Percentiles rank a stretch among this genome's conserved stretches.
These are phyloP conservation scores for Xenopus laevis DNA, from an alignment of 2,113 vertebrate genomes.

Conservation along the genomic window DNA sequence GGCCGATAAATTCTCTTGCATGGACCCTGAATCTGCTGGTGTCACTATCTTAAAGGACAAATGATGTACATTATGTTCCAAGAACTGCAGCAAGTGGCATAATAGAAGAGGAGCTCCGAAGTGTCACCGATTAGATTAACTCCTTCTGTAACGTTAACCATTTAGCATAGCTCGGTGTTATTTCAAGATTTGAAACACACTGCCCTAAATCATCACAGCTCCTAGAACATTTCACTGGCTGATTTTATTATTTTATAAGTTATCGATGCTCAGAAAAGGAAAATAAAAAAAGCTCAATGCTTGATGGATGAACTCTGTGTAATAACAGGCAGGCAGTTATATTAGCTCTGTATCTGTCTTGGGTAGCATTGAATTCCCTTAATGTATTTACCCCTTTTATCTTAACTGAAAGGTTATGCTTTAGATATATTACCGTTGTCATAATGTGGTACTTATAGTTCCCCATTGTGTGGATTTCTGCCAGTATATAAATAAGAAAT, in stretches of 20 bases:
- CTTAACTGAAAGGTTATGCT: not conserved
- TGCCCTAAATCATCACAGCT: not conserved
- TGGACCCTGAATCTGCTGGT: conserved; percentile 7
- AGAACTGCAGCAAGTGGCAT: conserved; percentile 4
- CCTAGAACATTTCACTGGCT: too few species aligned
- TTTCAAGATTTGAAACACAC: not conserved
- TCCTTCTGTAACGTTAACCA: not conserved
- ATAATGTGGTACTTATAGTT: not conserved
- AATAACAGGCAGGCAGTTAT: not conserved
- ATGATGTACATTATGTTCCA: conserved; percentile 18
- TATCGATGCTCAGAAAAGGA: not conserved
- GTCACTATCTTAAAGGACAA: conserved; percentile 16
- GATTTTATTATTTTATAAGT: not conserved
- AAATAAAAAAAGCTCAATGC: not conserved
- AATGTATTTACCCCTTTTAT: not conserved
- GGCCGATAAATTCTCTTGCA: conserved; percentile 12
- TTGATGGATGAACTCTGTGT: not conserved
- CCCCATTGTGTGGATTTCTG: not conserved
- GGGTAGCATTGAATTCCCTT: not conserved
- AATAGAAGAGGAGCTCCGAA: not conserved
- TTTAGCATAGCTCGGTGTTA: not conserved
- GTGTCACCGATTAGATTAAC: not conserved
- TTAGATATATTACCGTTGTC: not conserved
- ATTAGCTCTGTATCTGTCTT: not conserved
- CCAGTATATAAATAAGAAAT: not conserved